Percentiles rank a stretch among this genome's conserved stretches.
Evolutionary conservation across 2,797 vertebrate genomes (phyloP).

Genomic region (Acanthis flammea): DNA sequence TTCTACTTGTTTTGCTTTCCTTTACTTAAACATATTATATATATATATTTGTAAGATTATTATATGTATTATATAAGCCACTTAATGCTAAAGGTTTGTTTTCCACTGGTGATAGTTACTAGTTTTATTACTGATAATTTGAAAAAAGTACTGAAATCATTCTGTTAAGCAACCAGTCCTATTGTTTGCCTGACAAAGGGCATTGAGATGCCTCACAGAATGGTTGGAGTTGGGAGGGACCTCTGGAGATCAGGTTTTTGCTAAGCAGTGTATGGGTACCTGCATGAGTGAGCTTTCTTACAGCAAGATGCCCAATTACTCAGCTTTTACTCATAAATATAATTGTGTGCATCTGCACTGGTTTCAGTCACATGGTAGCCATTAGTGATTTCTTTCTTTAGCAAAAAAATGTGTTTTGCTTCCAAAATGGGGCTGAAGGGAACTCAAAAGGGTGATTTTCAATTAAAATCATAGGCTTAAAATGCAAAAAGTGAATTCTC

Average conservation of each 20-base stretch:
- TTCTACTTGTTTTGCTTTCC: neutral
- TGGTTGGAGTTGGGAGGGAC: neutral
- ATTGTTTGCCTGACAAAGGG: neutral
- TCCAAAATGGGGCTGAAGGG: neutral
- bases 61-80: neutral
- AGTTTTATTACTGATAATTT: neutral
- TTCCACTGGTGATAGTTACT: neutral
- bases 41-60: neutral
- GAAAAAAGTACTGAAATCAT: neutral
- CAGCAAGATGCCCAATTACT: neutral
- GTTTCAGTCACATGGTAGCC: neutral
- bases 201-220: neutral
- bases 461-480: neutral
- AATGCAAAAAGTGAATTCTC: neutral
- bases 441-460: neutral
- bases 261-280: neutral
- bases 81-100: neutral
- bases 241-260: neutral
- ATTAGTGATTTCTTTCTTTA: neutral
- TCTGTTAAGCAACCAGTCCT: neutral
- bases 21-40: neutral
- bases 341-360: neutral
- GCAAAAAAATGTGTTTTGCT: neutral
- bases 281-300: neutral
- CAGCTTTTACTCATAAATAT: neutral